A percentile compares a stretch with the other conserved stretches of the same genome.
Conservation (phyloP, 2,888 invertebrate species). For the Hesperia comma region DNA sequence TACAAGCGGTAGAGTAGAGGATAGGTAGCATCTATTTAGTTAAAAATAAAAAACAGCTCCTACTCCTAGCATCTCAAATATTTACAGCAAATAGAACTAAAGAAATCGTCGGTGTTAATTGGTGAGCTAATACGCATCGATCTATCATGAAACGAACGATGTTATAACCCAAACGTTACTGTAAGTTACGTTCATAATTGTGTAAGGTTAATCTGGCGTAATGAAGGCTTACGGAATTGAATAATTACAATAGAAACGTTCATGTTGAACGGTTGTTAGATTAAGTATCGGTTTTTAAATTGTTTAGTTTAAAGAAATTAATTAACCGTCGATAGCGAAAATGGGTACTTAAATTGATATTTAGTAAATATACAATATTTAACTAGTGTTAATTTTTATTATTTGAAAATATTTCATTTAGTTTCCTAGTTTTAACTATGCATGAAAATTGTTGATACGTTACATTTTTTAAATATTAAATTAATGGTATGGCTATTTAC, state of each 20-base stretch:
- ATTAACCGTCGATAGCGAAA: neutral
- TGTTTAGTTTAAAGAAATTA: conserved; percentile 21
- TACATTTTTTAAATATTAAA: no score
- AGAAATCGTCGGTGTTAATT: neutral
- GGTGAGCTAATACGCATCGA: neutral
- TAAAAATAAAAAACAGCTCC: no score
- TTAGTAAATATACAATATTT: no score
- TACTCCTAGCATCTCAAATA: no score
- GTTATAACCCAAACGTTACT: conserved; percentile 12
- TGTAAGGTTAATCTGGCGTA: conserved; percentile 21
- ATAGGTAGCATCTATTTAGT: no score
- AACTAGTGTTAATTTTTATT: no score
- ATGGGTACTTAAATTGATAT: neutral
- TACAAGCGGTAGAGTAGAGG: no score
- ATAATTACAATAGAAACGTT: conserved; percentile 17
- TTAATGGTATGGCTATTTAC: no score
- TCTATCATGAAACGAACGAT: neutral
- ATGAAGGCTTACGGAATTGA: conserved; percentile 18
- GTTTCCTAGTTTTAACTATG: no score
- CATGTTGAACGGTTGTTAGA: conserved; percentile 14
- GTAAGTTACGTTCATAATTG: conserved; percentile 17
- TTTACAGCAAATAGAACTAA: no score
- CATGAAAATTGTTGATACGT: no score
- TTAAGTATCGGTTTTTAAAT: conserved; percentile 16
- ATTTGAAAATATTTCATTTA: no score